Evolutionary conservation across 2,888 invertebrate genomes (phyloP).

Genomic region (Sycophila texana): DNA sequence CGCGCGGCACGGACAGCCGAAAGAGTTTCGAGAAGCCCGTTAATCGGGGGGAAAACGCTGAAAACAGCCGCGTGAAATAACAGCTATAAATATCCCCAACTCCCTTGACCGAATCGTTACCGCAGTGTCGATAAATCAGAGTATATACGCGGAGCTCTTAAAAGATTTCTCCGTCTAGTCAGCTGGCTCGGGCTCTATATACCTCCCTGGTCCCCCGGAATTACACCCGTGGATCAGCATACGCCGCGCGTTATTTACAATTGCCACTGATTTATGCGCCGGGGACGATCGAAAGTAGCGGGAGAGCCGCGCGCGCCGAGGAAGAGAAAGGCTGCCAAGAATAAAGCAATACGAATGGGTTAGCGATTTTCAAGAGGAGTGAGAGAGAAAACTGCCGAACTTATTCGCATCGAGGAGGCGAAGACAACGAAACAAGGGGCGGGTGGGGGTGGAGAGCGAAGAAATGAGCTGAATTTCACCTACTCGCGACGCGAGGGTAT

Average conservation of each 20-base stretch:
- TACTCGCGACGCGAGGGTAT: background rate
- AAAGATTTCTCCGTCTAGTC: slow-evolving; percentile 42
- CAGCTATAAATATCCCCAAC: slow-evolving; percentile 43
- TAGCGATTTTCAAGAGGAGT: slow-evolving; percentile 32
- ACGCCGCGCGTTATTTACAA: slow-evolving; percentile 74
- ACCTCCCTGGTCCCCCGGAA: background rate
- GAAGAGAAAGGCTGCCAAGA: background rate
- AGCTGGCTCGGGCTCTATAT: slow-evolving; percentile 24
- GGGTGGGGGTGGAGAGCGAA: background rate
- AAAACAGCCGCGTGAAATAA: slow-evolving; percentile 48
- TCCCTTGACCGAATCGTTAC: slow-evolving; percentile 48
- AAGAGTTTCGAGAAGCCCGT: slow-evolving; percentile 37
- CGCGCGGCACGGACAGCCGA: background rate
- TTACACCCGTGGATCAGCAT: slow-evolving; percentile 68
- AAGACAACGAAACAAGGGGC: background rate
- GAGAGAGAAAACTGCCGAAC: background rate
- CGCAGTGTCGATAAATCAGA: slow-evolving; percentile 50
- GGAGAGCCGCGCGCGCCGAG: slow-evolving; percentile 50
- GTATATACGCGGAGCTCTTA: slow-evolving; percentile 38
- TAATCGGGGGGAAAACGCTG: slow-evolving; percentile 45
- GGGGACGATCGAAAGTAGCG: slow-evolving; percentile 63
- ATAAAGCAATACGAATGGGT: slow-evolving; percentile 4
- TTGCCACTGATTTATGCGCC: slow-evolving; percentile 71
- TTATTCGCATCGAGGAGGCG: background rate
- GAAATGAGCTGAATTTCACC: background rate